Conservation (phyloP, 1,140 invertebrate genomes). For the Holotrichia oblita region DNA sequence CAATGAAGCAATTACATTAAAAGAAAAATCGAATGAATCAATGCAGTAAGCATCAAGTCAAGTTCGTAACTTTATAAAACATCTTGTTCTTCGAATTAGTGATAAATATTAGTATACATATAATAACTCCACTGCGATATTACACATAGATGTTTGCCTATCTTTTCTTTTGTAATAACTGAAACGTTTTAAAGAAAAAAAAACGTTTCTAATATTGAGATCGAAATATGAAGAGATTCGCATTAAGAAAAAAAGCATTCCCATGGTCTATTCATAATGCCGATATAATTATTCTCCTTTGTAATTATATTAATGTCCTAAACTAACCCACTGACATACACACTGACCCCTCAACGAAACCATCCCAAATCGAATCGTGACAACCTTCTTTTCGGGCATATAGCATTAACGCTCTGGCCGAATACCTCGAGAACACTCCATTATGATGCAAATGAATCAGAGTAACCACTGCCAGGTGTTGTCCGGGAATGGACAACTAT, state of each 20-base stretch:
- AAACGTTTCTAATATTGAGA: too few relatives aligned
- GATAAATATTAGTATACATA: too few relatives aligned
- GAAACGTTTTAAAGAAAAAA: too few relatives aligned
- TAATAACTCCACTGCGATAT: too few relatives aligned
- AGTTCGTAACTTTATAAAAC: too few relatives aligned
- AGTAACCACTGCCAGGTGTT: constrained; percentile 44
- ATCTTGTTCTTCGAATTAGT: too few relatives aligned
- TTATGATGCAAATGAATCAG: constrained; percentile 44
- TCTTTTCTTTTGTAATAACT: too few relatives aligned
- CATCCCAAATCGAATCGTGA: not conserved
- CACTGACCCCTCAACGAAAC: constrained; percentile 38
- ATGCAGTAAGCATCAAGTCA: too few relatives aligned
- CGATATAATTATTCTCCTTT: constrained; percentile 44
- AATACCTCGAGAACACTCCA: constrained; percentile 33
- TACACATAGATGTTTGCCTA: too few relatives aligned
- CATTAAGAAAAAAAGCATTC: constrained; percentile 28
- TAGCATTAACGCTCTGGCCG: constrained; percentile 23
- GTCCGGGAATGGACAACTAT: constrained; percentile 44
- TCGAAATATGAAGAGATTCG: not conserved
- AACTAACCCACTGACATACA: constrained; percentile 42
- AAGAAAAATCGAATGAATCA: too few relatives aligned
- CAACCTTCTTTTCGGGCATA: not conserved
- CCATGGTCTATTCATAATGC: constrained; percentile 21
- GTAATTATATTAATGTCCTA: constrained; percentile 42
- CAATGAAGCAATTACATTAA: too few relatives aligned